Conservation (phyloP, 2,888 invertebrate genomes). For the Hemistola chrysoprasaria region DNA sequence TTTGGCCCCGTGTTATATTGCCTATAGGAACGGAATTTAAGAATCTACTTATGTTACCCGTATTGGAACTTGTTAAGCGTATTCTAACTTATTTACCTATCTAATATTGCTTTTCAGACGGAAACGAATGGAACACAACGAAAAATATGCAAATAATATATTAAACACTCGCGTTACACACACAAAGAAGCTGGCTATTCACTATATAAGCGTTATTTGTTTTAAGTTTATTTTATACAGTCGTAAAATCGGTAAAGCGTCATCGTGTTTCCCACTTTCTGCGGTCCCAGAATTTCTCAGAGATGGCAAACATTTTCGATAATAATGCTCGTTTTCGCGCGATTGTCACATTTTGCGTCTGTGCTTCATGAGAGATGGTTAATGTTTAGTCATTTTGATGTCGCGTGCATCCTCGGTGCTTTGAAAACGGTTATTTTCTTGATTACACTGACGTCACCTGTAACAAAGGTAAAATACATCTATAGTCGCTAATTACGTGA, state of each 20-base stretch:
- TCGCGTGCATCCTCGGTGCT: constrained; percentile 34
- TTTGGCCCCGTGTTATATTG: constrained; percentile 40
- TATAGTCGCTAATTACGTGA: too few relatives aligned
- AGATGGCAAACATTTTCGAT: constrained; percentile 63
- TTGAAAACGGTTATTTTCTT: constrained; percentile 46
- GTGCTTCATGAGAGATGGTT: constrained; percentile 35
- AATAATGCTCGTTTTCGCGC: constrained; percentile 38
- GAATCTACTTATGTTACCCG: constrained; percentile 40
- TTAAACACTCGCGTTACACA: constrained; percentile 54
- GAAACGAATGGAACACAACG: constrained; percentile 27
- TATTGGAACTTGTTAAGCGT: constrained; percentile 2
- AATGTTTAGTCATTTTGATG: constrained; percentile 37
- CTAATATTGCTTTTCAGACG: constrained; percentile 30
- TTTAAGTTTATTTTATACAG: constrained; percentile 50
- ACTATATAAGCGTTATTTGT: constrained; percentile 48
- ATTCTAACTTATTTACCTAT: constrained; percentile 20
- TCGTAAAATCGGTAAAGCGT: constrained; percentile 52
- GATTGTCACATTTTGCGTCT: constrained; percentile 29
- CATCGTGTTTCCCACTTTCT: constrained; percentile 67
- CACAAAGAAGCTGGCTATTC: constrained; percentile 67
- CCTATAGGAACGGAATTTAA: constrained; percentile 62
- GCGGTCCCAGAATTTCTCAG: constrained; percentile 69
- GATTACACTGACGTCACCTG: constrained; percentile 55
- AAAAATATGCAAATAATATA: constrained; percentile 54
- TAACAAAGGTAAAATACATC: constrained; percentile 44